phyloP scores from a whole-genome alignment of 2,888 invertebrate genomes.

The Osedax fenrisi region DNA sequence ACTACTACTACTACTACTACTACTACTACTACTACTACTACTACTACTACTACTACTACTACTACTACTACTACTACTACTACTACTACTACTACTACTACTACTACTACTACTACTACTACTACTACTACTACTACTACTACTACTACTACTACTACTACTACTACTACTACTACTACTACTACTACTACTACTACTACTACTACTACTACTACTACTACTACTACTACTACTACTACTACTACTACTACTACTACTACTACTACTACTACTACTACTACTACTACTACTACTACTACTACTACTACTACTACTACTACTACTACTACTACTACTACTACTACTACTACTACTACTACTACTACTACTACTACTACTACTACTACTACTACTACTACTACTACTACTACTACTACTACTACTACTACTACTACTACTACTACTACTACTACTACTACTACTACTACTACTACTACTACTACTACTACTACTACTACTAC shows the following conservation, averaged over 20 bases:
- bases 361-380: too few relatives aligned
- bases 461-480: too few relatives aligned
- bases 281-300: slow-evolving; percentile 1
- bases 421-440: too few relatives aligned
- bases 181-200: slow-evolving; percentile 3
- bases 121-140: slow-evolving; percentile 10
- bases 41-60: not conserved
- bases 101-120: slow-evolving; percentile 10
- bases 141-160: slow-evolving; percentile 10
- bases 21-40: not conserved
- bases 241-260: slow-evolving; percentile 5
- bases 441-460: too few relatives aligned
- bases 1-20: not conserved
- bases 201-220: not conserved
- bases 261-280: not conserved
- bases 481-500: too few relatives aligned
- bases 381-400: too few relatives aligned
- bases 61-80: slow-evolving; percentile 7
- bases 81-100: slow-evolving; percentile 7
- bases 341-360: slow-evolving; percentile 1
- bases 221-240: not conserved
- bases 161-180: slow-evolving; percentile 3
- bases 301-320: slow-evolving; percentile 7
- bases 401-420: too few relatives aligned
- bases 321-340: not conserved